Base-by-base conservation (phyloP, 2,113 vertebrate species). In the Brachirus orientalis region DNA sequence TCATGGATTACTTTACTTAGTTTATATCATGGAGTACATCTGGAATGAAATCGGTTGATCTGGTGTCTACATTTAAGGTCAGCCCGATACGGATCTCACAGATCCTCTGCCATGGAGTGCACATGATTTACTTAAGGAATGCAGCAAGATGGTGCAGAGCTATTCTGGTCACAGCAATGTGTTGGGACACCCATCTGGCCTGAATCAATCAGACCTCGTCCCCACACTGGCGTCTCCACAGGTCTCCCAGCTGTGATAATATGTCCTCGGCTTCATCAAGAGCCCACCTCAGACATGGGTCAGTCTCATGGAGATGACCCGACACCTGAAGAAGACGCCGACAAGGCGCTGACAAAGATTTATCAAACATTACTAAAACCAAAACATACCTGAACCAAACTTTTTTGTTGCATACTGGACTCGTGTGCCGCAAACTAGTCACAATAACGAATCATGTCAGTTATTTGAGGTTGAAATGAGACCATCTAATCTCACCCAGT, bases 171-270 rank as follows among this genome's bases (percentile, higher is more conserved):
- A 38, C 89, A 92, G 94, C 94, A 93, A 94, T 92, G 92, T 94
- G 94, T 93, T 50, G 63, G 93, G 94, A 93, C 91, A 86, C 93
- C 95, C 96, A 95, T 97, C 95, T 96, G 95, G 94, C 95, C 95
- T 94, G 94, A 94, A 95, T 96, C 95, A 95, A 93, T 95, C 94
- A 94, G 93, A 66, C 88, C 91, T 92, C 91, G 94, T 95, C 94
- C 93, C 67, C 20, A 89, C 88, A 88, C 93, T 50, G 38, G 69
- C 47, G 18, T 63, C 75, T 72, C 79, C 59, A 88, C 84, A 89
- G 91, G 87, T 90, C 92, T 89, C 90, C 91, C 95, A 95, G 96
- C 96, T 97, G 95, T 93, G 93, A 96, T 92, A 97, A 97, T 93
- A 96, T 89, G 91, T 93, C 88, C 89, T n/a, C 82, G 80, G 89